Conservation (phyloP, 2,888 invertebrate genomes). For the Crioceris asparagi region DNA sequence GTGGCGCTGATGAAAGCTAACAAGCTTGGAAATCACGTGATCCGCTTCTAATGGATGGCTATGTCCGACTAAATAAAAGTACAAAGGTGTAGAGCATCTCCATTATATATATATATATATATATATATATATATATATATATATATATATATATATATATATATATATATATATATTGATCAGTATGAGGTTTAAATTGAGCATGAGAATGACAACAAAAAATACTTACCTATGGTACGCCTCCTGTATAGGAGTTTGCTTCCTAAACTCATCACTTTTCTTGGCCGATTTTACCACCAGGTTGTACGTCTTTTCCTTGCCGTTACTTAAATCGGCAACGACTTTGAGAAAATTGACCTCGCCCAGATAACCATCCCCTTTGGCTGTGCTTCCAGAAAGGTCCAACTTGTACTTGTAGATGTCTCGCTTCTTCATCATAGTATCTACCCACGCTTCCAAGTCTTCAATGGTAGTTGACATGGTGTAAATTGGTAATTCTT, state of each 20-base stretch:
- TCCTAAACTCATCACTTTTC: slow-evolving; percentile 18
- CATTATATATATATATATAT: too few species aligned
- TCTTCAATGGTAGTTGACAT: slow-evolving; percentile 13
- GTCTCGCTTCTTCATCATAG: slow-evolving; percentile 17
- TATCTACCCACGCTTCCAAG: slow-evolving; percentile 16
- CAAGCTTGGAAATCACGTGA: too few species aligned
- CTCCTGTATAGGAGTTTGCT: slow-evolving; percentile 18
- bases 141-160: too few species aligned
- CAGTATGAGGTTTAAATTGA: too few species aligned
- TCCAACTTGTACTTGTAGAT: slow-evolving; percentile 15
- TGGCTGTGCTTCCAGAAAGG: slow-evolving; percentile 18
- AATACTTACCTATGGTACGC: slow-evolving; percentile 17
- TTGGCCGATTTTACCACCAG: slow-evolving; percentile 24
- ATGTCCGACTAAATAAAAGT: too few species aligned
- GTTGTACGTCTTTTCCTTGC: slow-evolving; percentile 14
- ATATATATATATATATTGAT: too few species aligned
- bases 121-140: too few species aligned
- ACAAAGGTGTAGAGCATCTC: too few species aligned
- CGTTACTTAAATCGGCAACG: slow-evolving; percentile 6
- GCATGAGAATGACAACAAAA: too few species aligned
- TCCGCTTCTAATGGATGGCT: too few species aligned
- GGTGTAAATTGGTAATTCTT: too few species aligned
- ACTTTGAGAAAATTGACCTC: slow-evolving; percentile 23
- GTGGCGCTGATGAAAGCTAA: too few species aligned
- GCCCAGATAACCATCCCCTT: slow-evolving; percentile 25